Evolutionary conservation across 2,888 invertebrate genomes (phyloP), one percentile per base, ranked within the genome.

Genomic region (Xanthorhoe spadicearia): DNA sequence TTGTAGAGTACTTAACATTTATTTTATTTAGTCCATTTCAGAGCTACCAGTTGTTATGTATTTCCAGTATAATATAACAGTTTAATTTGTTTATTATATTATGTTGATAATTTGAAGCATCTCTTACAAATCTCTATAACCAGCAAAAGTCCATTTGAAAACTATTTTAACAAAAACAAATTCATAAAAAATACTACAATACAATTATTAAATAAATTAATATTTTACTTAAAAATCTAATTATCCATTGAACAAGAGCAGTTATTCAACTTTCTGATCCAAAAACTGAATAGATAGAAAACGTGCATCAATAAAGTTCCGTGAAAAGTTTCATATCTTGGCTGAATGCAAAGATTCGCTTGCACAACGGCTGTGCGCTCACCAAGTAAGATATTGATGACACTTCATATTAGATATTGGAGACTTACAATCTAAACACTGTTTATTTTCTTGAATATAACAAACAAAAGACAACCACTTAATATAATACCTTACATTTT

Each of bases 301-400:
- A 74, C 72, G 76, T 71, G 76, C 77, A 80, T 83, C 82, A 83
- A 83, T 83, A 83, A 81, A 79, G 74, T 77, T 75, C 74, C 74
- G 79, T 79, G 81, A 67, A 69, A 77, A 79, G 72, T 77, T 85
- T 86, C 86, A 87, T 88, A 88, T 87, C 83, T 83, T 74, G 72
- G 72, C 75, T 82, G 84, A 85, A 86, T 84, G 82, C 82, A 79
- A 82, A 87, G 84, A 86, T 86, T 86, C 70, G 70, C 86, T 84
- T 85, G 82, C 81, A 78, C 81, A 82, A 84, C 83, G 76, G 49
- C 19, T 64, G 72, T 73, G 74, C 74, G 69, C 71, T 64, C 68
- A 60, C 66, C 64, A 58, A 70, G 70, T 67, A 61, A 51, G 66
- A 69, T 74, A 74, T 74, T 74, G 74, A 66, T 70, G 65, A 64